These are phyloP conservation scores for Callorhinus ursinus DNA, from an alignment of 2,113 vertebrate species.

Conservation along the genomic window DNA sequence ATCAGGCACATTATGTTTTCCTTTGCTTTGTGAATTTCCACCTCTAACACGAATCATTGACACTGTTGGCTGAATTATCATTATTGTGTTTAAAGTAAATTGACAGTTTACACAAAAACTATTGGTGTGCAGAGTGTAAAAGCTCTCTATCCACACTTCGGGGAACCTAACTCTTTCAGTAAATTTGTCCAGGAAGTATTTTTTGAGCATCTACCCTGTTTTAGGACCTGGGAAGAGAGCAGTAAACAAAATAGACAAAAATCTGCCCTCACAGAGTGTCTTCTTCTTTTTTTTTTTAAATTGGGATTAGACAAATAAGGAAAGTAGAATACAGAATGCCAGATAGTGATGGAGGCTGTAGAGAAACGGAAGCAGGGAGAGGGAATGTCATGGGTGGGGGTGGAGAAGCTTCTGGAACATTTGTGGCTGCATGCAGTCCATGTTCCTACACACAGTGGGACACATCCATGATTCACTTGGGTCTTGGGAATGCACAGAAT, in stretches of 20 bases:
- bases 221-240: background rate
- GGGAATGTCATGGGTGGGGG: rapidly evolving
- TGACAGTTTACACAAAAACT: background rate
- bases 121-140: background rate
- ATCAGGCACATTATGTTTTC: slow-evolving; percentile 32
- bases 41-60: slow-evolving; percentile 14
- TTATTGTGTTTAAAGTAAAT: background rate
- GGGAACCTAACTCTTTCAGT: background rate
- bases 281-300: background rate
- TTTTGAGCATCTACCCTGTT: background rate
- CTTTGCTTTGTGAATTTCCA: slow-evolving; percentile 65
- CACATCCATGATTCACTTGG: background rate
- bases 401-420: background rate
- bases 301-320: background rate
- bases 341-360: background rate
- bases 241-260: background rate
- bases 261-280: background rate
- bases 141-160: background rate
- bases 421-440: background rate
- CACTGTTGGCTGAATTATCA: background rate
- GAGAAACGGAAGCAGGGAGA: background rate
- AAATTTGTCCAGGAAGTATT: background rate
- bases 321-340: background rate
- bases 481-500: background rate
- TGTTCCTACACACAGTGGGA: background rate